Conservation (phyloP, 2,113 vertebrate genomes). For the Callipepla squamata region DNA sequence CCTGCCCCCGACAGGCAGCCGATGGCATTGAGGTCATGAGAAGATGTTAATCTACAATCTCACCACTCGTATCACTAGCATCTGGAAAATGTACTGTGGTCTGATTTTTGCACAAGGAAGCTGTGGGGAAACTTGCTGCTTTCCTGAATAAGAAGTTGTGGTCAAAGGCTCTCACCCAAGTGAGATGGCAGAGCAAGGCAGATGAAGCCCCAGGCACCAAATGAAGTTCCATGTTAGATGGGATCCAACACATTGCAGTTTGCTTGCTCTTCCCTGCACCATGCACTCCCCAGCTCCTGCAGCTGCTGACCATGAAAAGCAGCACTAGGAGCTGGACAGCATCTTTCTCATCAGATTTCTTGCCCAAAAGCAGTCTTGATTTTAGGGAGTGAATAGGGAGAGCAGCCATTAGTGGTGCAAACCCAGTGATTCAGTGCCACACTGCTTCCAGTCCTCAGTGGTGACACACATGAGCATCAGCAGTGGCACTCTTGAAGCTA, state of each 20-base stretch:
- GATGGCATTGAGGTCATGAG: rapidly evolving
- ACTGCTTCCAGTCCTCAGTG: rapidly evolving
- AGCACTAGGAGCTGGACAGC: not conserved
- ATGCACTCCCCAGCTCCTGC: rapidly evolving
- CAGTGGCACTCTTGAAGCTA: not conserved
- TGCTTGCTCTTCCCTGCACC: not conserved
- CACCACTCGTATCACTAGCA: rapidly evolving
- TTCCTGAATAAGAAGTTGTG: not conserved
- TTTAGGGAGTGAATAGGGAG: not conserved
- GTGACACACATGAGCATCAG: not conserved
- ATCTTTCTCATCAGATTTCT: not conserved
- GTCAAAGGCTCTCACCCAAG: not conserved
- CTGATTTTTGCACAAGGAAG: not conserved
- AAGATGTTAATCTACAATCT: not conserved
- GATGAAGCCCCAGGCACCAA: not conserved
- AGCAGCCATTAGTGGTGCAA: rapidly evolving
- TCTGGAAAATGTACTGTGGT: not conserved
- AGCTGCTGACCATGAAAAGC: not conserved
- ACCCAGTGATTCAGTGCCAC: rapidly evolving
- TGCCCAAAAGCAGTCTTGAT: rapidly evolving
- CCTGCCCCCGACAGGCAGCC: not conserved
- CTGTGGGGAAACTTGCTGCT: not conserved
- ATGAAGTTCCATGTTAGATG: not conserved
- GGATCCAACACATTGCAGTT: not conserved
- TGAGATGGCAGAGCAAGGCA: not conserved